Evolutionary conservation across 2,888 invertebrate species (phyloP), one percentile per base, ranked within the genome.

Genomic region (Anticlea derivata): DNA sequence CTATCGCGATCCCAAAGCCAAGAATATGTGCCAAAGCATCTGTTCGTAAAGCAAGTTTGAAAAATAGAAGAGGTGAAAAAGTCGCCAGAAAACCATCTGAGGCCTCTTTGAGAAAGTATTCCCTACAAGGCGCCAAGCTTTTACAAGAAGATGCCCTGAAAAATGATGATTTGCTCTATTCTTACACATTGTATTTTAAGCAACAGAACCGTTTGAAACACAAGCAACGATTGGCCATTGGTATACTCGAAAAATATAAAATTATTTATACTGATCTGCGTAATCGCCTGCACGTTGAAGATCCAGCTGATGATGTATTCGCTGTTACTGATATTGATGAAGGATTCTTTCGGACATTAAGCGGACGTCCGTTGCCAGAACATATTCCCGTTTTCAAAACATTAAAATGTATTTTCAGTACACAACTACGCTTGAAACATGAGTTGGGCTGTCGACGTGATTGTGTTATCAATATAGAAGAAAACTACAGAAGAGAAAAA

Each of bases 401-500:
- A 5, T 57, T 83, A 1, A 75, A 74, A 61, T 45, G 49, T 51
- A 46, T 72, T 11, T 67, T 75, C 34, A 72, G 74, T 61, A 58
- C 72, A 49, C 59, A 70, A 24, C 35, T 84, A 35, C 63, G 78
- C 52, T 50, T 70, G 23, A 73, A 64, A 54, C 74, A 78, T 41
- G 77, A 84, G 59, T 68, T 86, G 12, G 92, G 89, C 0, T 84
- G 78, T 39, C 81, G 83, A 64, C 80, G 78, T 43, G 92, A 93
- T 63, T 80, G 81, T 46, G 77, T 85, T 54, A 71, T 92, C 38
- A 86, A 92, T 37, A 92, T 93, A 20, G 92, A 93, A 46, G 84
- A 84, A 45, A 92, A 92, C 60, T 75, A 91, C 35, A 80, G 80
- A 47, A 80, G 91, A 54, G 94, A 94, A 76, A 78, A 89, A 35